Percentiles rank a stretch among this genome's conserved stretches.
phyloP scores from a whole-genome alignment of 2,113 vertebrate species.

The Cyphomyrus plagiostoma region DNA sequence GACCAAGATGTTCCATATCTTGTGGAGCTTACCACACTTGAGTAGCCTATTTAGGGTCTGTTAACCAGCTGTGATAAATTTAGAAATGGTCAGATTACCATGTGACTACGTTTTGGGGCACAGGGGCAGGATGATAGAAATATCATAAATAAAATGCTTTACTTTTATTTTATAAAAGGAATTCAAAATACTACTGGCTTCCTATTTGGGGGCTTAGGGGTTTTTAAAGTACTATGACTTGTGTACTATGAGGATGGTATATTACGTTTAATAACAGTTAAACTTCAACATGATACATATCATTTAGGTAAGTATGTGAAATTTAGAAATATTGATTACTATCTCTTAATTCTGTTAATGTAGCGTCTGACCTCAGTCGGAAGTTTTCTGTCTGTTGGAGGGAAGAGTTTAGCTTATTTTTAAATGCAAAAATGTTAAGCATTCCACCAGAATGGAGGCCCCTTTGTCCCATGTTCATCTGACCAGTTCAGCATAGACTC shows the following conservation, averaged over 20 bases:
- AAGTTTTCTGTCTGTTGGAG: neutral
- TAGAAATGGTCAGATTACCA: slow-evolving; percentile 15
- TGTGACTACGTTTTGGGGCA: neutral
- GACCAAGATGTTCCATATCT: neutral
- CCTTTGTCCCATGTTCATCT: neutral
- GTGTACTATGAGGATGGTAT: neutral
- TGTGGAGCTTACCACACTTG: neutral
- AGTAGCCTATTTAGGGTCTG: neutral
- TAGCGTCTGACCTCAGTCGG: neutral
- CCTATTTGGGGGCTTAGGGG: neutral
- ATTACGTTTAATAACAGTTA: neutral
- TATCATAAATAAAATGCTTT: neutral
- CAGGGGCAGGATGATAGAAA: neutral
- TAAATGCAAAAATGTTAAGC: neutral
- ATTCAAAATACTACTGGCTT: neutral
- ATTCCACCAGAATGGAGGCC: neutral
- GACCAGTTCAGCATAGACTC: neutral
- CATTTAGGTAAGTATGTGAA: neutral
- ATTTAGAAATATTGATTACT: neutral
- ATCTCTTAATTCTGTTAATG: neutral
- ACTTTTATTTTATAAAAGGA: neutral
- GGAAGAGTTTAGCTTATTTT: neutral
- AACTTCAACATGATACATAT: neutral
- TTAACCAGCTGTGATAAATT: neutral
- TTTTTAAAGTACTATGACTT: neutral